A percentile compares a stretch with the other conserved stretches of the same genome.
Evolutionary conservation across 92 coral and sea anemone species (phyloP).

Genomic region (Phenganax subtilis): DNA sequence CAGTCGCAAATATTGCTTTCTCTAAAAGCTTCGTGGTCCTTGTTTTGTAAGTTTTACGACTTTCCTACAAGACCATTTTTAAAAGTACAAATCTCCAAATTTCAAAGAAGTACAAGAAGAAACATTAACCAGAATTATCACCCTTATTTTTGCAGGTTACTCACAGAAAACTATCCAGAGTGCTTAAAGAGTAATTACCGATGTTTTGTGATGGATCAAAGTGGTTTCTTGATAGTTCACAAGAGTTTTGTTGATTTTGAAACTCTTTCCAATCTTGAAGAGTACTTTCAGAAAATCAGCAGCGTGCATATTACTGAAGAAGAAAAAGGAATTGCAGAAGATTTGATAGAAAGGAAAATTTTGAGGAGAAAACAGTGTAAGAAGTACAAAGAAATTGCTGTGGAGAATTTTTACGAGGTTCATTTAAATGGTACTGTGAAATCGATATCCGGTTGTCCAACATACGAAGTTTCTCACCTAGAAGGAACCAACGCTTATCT

Average conservation of each 20-base stretch:
- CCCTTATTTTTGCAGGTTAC: constrained; percentile 36
- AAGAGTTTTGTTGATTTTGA: constrained; percentile 54
- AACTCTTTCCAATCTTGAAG: constrained; percentile 15
- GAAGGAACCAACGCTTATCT: constrained; percentile 42
- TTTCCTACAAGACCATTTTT: too few species aligned
- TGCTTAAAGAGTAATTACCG: constrained; percentile 41
- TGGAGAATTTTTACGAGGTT: constrained; percentile 72
- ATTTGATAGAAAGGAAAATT: constrained; percentile 46
- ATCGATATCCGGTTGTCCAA: constrained; percentile 17
- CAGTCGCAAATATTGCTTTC: too few species aligned
- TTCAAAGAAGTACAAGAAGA: neutral
- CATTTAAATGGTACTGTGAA: constrained; percentile 36
- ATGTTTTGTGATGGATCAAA: constrained; percentile 58
- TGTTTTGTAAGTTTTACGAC: too few species aligned
- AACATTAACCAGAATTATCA: neutral
- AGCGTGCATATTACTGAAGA: constrained; percentile 57
- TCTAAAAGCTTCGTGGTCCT: too few species aligned
- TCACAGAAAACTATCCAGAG: constrained; percentile 47
- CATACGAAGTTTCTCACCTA: constrained; percentile 43
- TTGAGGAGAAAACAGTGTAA: constrained; percentile 58
- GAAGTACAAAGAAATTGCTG: constrained; percentile 47
- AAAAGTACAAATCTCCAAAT: too few species aligned
- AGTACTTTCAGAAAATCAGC: neutral
- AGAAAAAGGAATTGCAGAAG: constrained; percentile 53
- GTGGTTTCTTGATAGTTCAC: constrained; percentile 65